These are phyloP conservation scores for Thunnus thynnus DNA, from an alignment of 2,113 vertebrate genomes.

Conservation along the genomic window DNA sequence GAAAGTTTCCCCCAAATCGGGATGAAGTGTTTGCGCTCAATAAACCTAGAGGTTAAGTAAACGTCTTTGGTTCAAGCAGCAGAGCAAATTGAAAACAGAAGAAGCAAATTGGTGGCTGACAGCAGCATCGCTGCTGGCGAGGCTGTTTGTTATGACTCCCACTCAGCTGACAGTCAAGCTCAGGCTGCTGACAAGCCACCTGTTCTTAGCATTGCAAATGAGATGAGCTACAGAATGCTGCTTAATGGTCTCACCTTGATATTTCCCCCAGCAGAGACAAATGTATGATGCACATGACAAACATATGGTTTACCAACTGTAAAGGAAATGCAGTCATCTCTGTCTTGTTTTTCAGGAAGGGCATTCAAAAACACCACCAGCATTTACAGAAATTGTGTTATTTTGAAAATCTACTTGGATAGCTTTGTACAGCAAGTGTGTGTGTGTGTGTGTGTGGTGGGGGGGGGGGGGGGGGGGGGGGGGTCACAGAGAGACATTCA, in stretches of 20 bases:
- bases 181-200: conserved; percentile 57
- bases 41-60: conserved; percentile 56
- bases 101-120: conserved; percentile 65
- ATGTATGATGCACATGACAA: not conserved
- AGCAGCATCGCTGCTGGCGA: conserved; percentile 26
- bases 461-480: too few relatives aligned
- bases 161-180: conserved; percentile 57
- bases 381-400: not conserved
- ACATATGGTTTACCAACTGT: not conserved
- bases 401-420: not conserved
- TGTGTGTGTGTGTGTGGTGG: too few relatives aligned
- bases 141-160: conserved; percentile 63
- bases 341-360: not conserved
- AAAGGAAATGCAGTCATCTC: not conserved
- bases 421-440: not conserved
- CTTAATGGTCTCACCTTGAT: conserved; percentile 21
- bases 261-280: not conserved
- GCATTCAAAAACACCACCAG: not conserved
- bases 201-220: conserved; percentile 58
- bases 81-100: conserved; percentile 63
- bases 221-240: conserved; percentile 32
- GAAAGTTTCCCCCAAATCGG: conserved; percentile 22
- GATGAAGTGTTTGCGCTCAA: conserved; percentile 40
- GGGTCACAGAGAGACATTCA: not conserved
- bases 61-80: conserved; percentile 48